phyloP scores from a whole-genome alignment of 2,888 invertebrate species.

The Clostera curtula region DNA sequence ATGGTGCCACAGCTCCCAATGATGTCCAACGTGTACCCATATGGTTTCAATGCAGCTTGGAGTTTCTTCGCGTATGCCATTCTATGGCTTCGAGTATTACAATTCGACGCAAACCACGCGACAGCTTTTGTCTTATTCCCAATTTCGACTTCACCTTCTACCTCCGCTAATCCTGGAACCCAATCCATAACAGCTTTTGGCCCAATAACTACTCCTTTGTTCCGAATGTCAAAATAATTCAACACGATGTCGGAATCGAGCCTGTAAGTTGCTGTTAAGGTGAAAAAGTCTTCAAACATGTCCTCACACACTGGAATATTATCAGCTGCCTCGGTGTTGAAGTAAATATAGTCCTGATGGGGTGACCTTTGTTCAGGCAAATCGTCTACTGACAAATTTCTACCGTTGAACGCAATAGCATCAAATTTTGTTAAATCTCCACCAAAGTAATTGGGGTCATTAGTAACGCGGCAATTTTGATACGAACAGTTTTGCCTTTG shows the following conservation, averaged over 20 bases:
- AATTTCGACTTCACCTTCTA: too few relatives aligned
- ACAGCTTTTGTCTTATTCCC: slow-evolving; percentile 50
- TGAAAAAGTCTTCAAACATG: slow-evolving; percentile 50
- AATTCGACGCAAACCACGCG: slow-evolving; percentile 65
- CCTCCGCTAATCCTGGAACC: too few relatives aligned
- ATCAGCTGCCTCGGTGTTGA: slow-evolving; percentile 56
- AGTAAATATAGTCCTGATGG: slow-evolving; percentile 54
- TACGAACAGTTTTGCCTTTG: slow-evolving; percentile 44
- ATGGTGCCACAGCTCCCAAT: slow-evolving; percentile 70
- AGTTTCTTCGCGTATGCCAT: slow-evolving; percentile 30
- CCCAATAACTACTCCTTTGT: slow-evolving; percentile 42
- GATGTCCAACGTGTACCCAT: slow-evolving; percentile 57
- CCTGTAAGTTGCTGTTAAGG: slow-evolving; percentile 61
- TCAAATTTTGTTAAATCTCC: slow-evolving; percentile 43
- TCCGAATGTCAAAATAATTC: slow-evolving; percentile 43
- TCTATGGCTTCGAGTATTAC: slow-evolving; percentile 41
- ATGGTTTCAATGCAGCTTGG: slow-evolving; percentile 27
- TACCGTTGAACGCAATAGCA: slow-evolving; percentile 54
- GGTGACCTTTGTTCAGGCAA: slow-evolving; percentile 36
- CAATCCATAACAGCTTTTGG: slow-evolving; percentile 30
- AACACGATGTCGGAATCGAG: slow-evolving; percentile 54
- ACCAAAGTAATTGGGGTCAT: slow-evolving; percentile 23
- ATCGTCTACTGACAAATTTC: slow-evolving; percentile 26
- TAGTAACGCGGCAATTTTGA: slow-evolving; percentile 51
- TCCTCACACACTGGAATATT: slow-evolving; percentile 46